Percentiles rank a stretch among this genome's conserved stretches.
Evolutionary conservation across 2,113 vertebrate genomes (phyloP).

Genomic region (Hippocampus comes): DNA sequence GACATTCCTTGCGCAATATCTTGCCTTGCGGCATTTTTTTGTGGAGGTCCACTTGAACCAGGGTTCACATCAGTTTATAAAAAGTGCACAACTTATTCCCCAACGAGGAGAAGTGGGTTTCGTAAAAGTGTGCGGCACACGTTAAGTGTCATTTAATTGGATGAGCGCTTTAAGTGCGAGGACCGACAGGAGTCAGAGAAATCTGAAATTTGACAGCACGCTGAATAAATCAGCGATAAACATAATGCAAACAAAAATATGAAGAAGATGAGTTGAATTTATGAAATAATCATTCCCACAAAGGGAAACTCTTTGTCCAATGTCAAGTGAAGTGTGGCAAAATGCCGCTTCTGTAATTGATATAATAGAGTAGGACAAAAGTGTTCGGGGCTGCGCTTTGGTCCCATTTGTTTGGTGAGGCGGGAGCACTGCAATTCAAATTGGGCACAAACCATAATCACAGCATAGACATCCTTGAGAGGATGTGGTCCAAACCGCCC

Average conservation of each 20-base stretch:
- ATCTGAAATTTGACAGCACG: slow-evolving; percentile 51
- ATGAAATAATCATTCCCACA: slow-evolving; percentile 16
- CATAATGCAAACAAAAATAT: slow-evolving; percentile 1
- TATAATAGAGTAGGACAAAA: not conserved
- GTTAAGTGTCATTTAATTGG: slow-evolving; percentile 46
- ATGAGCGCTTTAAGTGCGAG: slow-evolving; percentile 47
- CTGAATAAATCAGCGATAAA: slow-evolving; percentile 37
- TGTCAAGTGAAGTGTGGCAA: slow-evolving; percentile 10
- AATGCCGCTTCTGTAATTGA: not conserved
- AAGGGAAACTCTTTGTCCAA: slow-evolving; percentile 21
- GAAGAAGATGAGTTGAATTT: slow-evolving; percentile 29
- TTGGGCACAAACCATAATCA: not conserved
- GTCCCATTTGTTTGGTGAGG: not conserved
- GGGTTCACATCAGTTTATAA: too few relatives aligned
- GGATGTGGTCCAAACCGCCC: not conserved
- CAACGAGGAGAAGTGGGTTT: not conserved
- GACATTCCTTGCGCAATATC: too few relatives aligned
- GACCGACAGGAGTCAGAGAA: slow-evolving; percentile 49
- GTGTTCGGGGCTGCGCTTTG: not conserved
- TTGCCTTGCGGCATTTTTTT: too few relatives aligned
- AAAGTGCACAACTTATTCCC: not conserved
- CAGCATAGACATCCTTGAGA: not conserved
- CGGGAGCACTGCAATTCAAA: not conserved
- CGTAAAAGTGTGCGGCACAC: not conserved
- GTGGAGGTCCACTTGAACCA: too few relatives aligned